Percentiles rank a stretch among this genome's conserved stretches.
Conservation (phyloP, 2,888 invertebrate species). For the Chirona hameri region DNA sequence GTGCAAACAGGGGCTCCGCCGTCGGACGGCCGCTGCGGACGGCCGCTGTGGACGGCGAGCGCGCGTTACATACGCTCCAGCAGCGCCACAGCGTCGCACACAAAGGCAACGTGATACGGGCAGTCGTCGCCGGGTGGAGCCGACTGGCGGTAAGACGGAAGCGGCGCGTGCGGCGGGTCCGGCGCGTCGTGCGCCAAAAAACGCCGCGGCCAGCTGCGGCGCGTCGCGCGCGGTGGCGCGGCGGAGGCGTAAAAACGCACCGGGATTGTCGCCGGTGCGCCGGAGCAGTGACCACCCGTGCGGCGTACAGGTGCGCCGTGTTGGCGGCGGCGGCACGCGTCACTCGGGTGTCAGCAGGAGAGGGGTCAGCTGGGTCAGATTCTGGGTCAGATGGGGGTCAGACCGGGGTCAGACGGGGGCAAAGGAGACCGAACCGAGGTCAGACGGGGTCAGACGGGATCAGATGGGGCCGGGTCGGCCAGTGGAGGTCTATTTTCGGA, state of each 20-base stretch:
- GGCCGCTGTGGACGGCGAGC: background rate
- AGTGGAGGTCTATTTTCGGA: too few relatives aligned
- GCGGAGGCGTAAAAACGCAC: background rate
- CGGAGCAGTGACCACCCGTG: background rate
- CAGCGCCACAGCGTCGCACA: background rate
- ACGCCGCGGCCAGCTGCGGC: background rate
- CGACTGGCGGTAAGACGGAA: background rate
- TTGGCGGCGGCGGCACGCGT: background rate
- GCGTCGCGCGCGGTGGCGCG: background rate
- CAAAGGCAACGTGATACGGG: background rate
- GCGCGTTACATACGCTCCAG: background rate
- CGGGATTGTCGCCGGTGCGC: background rate
- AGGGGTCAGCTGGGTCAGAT: too few relatives aligned
- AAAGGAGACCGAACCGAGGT: too few relatives aligned
- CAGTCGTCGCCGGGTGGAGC: background rate
- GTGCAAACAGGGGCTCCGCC: conserved; percentile 9
- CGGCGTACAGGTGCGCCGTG: background rate
- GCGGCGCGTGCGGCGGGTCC: background rate
- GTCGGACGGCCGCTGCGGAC: background rate
- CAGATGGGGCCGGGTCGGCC: too few relatives aligned
- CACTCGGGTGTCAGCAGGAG: background rate
- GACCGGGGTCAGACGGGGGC: too few relatives aligned
- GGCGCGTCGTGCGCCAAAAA: background rate
- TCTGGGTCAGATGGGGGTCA: too few relatives aligned
- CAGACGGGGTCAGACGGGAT: too few relatives aligned